Base-by-base conservation (phyloP, 2,113 vertebrate genomes). In the Hippocampus guttulatus region DNA sequence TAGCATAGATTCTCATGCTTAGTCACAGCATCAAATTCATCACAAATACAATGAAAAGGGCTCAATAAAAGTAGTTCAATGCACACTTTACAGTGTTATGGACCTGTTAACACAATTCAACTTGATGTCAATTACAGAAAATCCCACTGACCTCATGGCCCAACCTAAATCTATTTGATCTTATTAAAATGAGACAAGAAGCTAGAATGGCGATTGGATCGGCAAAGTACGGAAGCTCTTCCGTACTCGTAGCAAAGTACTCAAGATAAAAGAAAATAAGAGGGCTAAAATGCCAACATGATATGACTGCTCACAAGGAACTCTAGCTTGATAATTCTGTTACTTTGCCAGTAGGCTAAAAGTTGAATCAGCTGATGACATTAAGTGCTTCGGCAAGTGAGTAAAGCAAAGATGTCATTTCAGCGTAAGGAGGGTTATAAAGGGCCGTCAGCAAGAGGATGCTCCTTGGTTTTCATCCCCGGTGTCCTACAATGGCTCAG, bases 11-110 rank as follows among this genome's bases (percentile, higher is more conserved):
- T 93, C 93, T 92, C 91, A 90, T 89, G 88, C 88, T 94, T 90
- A 92, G 94, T 96, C 94, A 94, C 94, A 94, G 93, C 91, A 88
- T 89, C 88, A 79, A 91, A 89, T 92, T 93, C 92, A 93, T 93
- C 92, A 91, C 92, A 92, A 93, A 94, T 93, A 92, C 94, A 96
- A 95, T 78, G 90, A 92, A 90, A 88, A 85, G 83, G 64, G 92
- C 89, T 97, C 94, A 94, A 95, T 95, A 94, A 94, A 96, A 94
- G 92, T 93, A 95, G 96, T 95, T 95, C 94, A 95, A 95, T 93
- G 89, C 93, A 95, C 95, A 96, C 92, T 96, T 95, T 94, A 94
- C 92, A 92, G 90, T 90, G 79, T 61, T 92, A 93, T 91, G 81
- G 93, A 94, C 92, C 93, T 92, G 90, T 91, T 94, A 89, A 91